These are phyloP conservation scores for Drosophila fuyamai DNA, from an alignment of 1,140 invertebrate species.

Conservation along the genomic window DNA sequence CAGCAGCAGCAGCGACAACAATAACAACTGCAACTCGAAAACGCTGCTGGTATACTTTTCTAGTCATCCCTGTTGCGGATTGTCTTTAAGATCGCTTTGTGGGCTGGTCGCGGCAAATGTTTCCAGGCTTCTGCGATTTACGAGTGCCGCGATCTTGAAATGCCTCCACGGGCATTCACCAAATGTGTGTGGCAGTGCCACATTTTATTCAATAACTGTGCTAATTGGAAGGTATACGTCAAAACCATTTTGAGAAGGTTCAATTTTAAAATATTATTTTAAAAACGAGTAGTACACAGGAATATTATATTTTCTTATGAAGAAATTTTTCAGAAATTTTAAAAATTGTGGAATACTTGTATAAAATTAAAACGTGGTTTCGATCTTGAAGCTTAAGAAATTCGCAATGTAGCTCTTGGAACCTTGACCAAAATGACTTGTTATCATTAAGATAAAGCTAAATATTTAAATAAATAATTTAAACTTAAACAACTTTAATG, in stretches of 20 bases:
- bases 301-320: too few species aligned
- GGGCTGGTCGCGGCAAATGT: slow-evolving; percentile 53
- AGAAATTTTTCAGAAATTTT: too few species aligned
- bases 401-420: too few species aligned
- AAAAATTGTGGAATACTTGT: too few species aligned
- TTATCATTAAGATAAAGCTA: too few species aligned
- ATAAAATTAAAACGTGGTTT: too few species aligned
- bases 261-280: too few species aligned
- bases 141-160: slow-evolving; percentile 47
- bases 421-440: too few species aligned
- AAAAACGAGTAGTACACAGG: too few species aligned
- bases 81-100: slow-evolving; percentile 38
- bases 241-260: neutral
- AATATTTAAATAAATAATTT: neutral
- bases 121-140: slow-evolving; percentile 55
- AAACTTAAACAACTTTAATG: neutral
- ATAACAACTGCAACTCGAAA: slow-evolving; percentile 19
- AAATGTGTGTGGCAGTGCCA: slow-evolving; percentile 31
- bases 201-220: slow-evolving; percentile 30
- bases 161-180: slow-evolving; percentile 27
- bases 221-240: slow-evolving; percentile 25
- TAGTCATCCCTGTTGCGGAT: slow-evolving; percentile 32
- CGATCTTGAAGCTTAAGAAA: too few species aligned
- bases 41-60: slow-evolving; percentile 61
- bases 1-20: slow-evolving; percentile 4